phyloP scores from a whole-genome alignment of 2,888 invertebrate genomes.

The Nomada hirtipes region DNA sequence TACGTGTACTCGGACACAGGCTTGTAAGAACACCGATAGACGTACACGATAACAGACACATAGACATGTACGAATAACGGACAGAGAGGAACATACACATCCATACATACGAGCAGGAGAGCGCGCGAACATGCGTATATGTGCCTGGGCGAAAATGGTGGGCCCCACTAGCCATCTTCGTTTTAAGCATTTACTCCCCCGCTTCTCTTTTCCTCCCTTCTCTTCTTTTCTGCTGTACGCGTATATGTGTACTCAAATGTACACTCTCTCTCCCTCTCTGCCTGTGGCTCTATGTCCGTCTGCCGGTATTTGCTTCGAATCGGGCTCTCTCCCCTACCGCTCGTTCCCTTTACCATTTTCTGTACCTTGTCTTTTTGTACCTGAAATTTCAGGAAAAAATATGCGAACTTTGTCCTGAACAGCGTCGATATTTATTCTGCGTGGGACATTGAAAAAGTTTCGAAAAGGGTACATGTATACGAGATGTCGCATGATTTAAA shows the following conservation, averaged over 20 bases:
- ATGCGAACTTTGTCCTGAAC: slow-evolving; percentile 57
- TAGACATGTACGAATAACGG: slow-evolving; percentile 53
- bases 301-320: slow-evolving; percentile 80
- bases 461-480: slow-evolving; percentile 5
- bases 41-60: slow-evolving; percentile 43
- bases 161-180: slow-evolving; percentile 86
- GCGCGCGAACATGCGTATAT: slow-evolving; percentile 38
- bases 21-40: slow-evolving; percentile 58
- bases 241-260: slow-evolving; percentile 39
- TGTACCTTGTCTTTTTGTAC: slow-evolving; percentile 53
- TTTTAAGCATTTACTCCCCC: slow-evolving; percentile 84
- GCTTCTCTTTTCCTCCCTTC: slow-evolving; percentile 74
- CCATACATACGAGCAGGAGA: slow-evolving; percentile 19
- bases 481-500: slow-evolving; percentile 14
- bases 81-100: slow-evolving; percentile 50
- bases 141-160: slow-evolving; percentile 84
- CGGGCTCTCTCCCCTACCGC: slow-evolving; percentile 71
- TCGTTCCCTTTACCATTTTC: slow-evolving; percentile 50
- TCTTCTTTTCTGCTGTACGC: slow-evolving; percentile 57
- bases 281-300: slow-evolving; percentile 65
- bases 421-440: slow-evolving; percentile 51
- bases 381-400: slow-evolving; percentile 65
- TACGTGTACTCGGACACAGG: slow-evolving; percentile 70
- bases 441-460: slow-evolving; percentile 24
- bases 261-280: slow-evolving; percentile 45